Evolutionary conservation across 2,888 invertebrate species (phyloP).

Genomic region (Orgyia antiqua): DNA sequence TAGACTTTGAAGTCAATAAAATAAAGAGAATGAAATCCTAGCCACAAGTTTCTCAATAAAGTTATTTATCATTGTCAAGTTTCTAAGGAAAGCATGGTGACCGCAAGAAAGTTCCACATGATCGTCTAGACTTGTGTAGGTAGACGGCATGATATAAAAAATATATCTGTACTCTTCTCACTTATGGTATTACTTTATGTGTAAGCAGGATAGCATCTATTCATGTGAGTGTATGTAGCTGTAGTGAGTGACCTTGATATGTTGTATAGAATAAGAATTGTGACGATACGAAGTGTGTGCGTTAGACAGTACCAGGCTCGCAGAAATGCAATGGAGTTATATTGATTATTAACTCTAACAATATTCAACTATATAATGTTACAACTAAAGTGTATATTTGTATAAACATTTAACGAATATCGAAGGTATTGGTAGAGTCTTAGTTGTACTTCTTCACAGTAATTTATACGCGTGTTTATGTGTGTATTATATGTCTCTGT

Average conservation of each 20-base stretch:
- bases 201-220: slow-evolving; percentile 45
- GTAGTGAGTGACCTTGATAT: slow-evolving; percentile 71
- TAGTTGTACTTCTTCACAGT: slow-evolving; percentile 24
- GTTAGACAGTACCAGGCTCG: slow-evolving; percentile 57
- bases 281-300: slow-evolving; percentile 56
- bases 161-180: slow-evolving; percentile 37
- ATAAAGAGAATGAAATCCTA: slow-evolving; percentile 7
- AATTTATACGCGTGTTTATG: slow-evolving; percentile 17
- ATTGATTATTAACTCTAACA: slow-evolving; percentile 5
- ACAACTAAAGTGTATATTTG: slow-evolving; percentile 15
- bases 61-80: slow-evolving; percentile 26
- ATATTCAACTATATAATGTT: slow-evolving; percentile 21
- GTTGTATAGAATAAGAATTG: slow-evolving; percentile 55
- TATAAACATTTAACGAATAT: no score
- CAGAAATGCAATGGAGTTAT: slow-evolving; percentile 45
- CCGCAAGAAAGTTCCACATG: slow-evolving; percentile 56
- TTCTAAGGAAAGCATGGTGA: slow-evolving; percentile 43
- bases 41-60: slow-evolving; percentile 9
- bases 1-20: slow-evolving; percentile 3
- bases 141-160: slow-evolving; percentile 19
- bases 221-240: neutral
- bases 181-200: slow-evolving; percentile 21
- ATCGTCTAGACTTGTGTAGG: slow-evolving; percentile 44
- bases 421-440: slow-evolving; percentile 18
- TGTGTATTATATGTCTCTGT: slow-evolving; percentile 20